These are phyloP conservation scores for Prionace glauca DNA, from an alignment of 2,797 vertebrate species.

Conservation along the genomic window DNA sequence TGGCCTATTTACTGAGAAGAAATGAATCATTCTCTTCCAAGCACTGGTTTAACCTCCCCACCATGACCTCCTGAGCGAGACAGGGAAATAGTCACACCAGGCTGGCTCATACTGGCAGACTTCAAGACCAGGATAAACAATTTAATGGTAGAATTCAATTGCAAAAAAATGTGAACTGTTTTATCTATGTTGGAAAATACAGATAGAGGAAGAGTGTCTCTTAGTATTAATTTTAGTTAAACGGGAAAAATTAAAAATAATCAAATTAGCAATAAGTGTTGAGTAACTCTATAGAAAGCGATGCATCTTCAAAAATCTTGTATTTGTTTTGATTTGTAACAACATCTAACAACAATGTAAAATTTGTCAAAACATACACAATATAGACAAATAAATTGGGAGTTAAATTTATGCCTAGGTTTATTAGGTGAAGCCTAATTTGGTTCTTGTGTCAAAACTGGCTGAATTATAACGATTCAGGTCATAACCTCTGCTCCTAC, in stretches of 20 bases:
- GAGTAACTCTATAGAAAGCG: not conserved
- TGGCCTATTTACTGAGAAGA: not conserved
- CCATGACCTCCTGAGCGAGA: not conserved
- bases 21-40: slow-evolving; percentile 12
- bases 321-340: not conserved
- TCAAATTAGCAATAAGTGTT: not conserved
- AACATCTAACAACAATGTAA: not conserved
- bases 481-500: not conserved
- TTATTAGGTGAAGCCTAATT: not conserved
- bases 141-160: not conserved
- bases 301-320: not conserved
- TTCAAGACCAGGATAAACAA: too few species aligned
- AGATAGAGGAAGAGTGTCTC: too few species aligned
- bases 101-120: not conserved
- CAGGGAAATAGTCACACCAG: not conserved
- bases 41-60: not conserved
- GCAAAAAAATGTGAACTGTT: not conserved
- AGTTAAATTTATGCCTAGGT: not conserved
- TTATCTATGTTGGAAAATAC: not conserved
- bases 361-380: not conserved
- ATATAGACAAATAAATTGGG: not conserved
- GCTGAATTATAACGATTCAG: not conserved
- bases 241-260: not conserved
- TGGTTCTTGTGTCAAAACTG: not conserved
- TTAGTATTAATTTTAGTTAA: not conserved